Evolutionary conservation across 2,888 invertebrate species (phyloP), one percentile per base, ranked within the genome.

Genomic region (Perizoma flavofasciatum): DNA sequence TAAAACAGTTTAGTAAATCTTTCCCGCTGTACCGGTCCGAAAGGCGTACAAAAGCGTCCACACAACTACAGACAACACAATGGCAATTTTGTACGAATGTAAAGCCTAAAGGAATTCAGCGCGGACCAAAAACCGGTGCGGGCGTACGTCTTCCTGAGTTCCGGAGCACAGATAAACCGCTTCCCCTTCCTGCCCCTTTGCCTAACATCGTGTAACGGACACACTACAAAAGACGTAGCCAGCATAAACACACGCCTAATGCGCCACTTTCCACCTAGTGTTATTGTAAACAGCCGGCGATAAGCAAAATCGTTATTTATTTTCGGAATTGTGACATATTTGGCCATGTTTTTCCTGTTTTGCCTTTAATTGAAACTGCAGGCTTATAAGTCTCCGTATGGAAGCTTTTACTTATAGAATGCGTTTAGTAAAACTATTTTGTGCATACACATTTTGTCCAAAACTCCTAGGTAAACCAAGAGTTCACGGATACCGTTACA

Each of bases 141-240:
- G 74, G 83, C 82, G 84, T 83, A 83, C 87, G 88, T 88, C 88
- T 88, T 88, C 88, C 88, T 84, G 86, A 78, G 82, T 89, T 91
- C 90, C 89, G 89, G 88, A 79, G 84, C 79, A 75, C 85, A 90
- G 91, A 91, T 89, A 91, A 89, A 91, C 90, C 86, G 87, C 88
- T 89, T 91, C 91, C 91, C 61, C 65, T 91, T 91, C 91, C 91
- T 85, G 88, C 83, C 86, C 88, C 85, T 88, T 90, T 87, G 85
- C 86, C 84, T 85, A 83, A 84, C 88, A 83, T 85, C 81, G 88
- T 85, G 86, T 84, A 85, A 83, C 86, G 83, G 85, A 85, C 85
- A 80, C 81, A 81, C 80, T 77, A 86, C 85, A 86, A 86, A 88
- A 86, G 85, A 83, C 83, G 78, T 76, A 81, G 81, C 73, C 82